Evolutionary conservation across 30 jellyfish, hydroid and myxozoan genomes (phyloP).

Genomic region (Aurelia aurita): DNA sequence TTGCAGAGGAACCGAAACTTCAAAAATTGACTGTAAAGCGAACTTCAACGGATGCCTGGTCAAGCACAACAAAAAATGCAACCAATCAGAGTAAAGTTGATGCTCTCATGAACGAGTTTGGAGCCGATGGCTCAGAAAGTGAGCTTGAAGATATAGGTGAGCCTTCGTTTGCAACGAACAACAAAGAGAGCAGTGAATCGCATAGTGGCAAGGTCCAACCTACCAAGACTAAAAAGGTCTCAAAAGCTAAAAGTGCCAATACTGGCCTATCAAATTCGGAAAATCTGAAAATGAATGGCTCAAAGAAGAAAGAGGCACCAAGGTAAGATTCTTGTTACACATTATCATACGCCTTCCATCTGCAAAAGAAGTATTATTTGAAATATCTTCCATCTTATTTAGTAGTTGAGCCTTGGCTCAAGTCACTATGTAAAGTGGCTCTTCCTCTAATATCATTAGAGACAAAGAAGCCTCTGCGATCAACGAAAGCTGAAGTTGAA

Average conservation of each 20-base stretch:
- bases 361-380: too few species aligned
- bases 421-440: too few species aligned
- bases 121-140: slow-evolving; percentile 68
- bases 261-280: slow-evolving; percentile 12
- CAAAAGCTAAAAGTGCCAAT: slow-evolving; percentile 22
- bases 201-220: slow-evolving; percentile 18
- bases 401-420: too few species aligned
- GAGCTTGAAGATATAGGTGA: slow-evolving; percentile 69
- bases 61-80: slow-evolving; percentile 58
- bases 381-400: too few species aligned
- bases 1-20: slow-evolving; percentile 77
- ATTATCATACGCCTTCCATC: too few species aligned
- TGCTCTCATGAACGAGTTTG: slow-evolving; percentile 79
- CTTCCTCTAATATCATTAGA: too few species aligned
- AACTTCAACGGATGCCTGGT: slow-evolving; percentile 92
- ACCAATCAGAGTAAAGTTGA: slow-evolving; percentile 54
- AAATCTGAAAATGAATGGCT: slow-evolving; percentile 53
- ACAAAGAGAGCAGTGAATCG: slow-evolving; percentile 18
- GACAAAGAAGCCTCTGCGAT: too few species aligned
- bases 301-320: slow-evolving; percentile 59
- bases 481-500: too few species aligned
- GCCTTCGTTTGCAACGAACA: slow-evolving; percentile 12
- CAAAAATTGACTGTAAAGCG: slow-evolving; percentile 83
- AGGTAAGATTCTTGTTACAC: slow-evolving; percentile 29
- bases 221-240: slow-evolving; percentile 49